Conservation (phyloP, 2,113 vertebrate species). For the Tupaia chinensis region DNA sequence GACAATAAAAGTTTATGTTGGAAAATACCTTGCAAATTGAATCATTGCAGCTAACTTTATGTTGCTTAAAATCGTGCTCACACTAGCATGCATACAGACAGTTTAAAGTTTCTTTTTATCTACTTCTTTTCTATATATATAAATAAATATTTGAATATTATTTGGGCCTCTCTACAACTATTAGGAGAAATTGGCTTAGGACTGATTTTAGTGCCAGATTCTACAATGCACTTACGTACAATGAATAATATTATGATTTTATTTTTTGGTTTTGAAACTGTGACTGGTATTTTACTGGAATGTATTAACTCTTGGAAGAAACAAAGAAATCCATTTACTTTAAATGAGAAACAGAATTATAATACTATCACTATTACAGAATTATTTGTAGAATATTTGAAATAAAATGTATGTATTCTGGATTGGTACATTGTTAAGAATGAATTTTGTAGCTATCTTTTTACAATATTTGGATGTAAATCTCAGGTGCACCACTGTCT, state of each 20-base stretch:
- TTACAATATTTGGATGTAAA: not conserved
- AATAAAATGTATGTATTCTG: not conserved
- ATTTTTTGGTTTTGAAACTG: slow-evolving; percentile 21
- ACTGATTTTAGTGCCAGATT: not conserved
- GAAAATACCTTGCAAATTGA: not conserved
- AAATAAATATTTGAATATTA: not conserved
- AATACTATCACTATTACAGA: not conserved
- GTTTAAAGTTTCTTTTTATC: not conserved
- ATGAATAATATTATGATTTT: not conserved
- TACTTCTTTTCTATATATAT: too few species aligned
- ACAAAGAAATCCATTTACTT: not conserved
- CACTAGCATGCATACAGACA: not conserved
- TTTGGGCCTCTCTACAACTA: not conserved
- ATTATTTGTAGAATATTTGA: not conserved
- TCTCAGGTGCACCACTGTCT: not conserved
- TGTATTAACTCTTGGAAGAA: not conserved
- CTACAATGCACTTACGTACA: not conserved
- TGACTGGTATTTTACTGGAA: not conserved
- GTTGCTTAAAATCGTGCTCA: not conserved
- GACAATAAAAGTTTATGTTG: not conserved
- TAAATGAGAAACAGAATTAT: not conserved
- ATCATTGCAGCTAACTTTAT: not conserved
- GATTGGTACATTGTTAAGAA: not conserved
- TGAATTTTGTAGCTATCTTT: not conserved
- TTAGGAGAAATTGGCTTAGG: not conserved